Base-by-base conservation (phyloP, 92 coral and sea anemone species). In the Epizoanthus rinbou region DNA sequence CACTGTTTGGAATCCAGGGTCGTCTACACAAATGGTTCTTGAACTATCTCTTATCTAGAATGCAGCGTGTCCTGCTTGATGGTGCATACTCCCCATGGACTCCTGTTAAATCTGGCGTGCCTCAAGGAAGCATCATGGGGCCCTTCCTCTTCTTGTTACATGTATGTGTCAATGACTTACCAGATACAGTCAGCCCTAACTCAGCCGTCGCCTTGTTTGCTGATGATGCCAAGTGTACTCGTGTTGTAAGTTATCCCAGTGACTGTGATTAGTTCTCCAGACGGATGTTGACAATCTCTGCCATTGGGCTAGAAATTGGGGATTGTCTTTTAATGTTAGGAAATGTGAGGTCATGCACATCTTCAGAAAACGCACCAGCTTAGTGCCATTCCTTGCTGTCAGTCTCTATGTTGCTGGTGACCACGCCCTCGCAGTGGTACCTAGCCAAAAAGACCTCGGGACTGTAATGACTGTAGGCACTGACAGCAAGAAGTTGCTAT, bases 151-250 rank as follows among this genome's bases (percentile, higher is more conserved):
- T 35, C 39, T 2, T 35, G 39, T 35, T 35, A 35, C 2, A 35
- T n/a, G n/a, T n/a, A n/a, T n/a, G n/a, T 4, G 39, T 35, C 39
- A 35, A 35, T 24, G 87, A 87, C n/a, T 75, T 87, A 84, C 85
- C 88, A 13, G 80, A 60, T 35, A 22, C 39, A 17, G 24, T 71
- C 5, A 5, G 58, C 52, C 33, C 43, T n/a, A 60, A 22, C 54
- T 18, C 89, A 21, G 19, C 79, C 8, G 64, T 83, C 69, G 85
- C 76, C 31, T 73, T 89, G 59, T 89, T 85, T 47, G 80, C 80
- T 16, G 89, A 89, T 59, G 89, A 85, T 41, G 80, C 87, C 2
- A 89, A 80, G 56, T 85, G 86, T 43, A 68, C 21, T 16, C 56
- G 86, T 15, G 50, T 57, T 41, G 37, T 88, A 9, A 10, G 58